Conservation (phyloP, 2,113 vertebrate genomes). For the human region GRCh38 chr5:133303001-133303500, state of each 20-base stretch:
- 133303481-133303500: not conserved
- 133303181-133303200: not conserved
- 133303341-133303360: not conserved
- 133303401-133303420: fast-evolving
- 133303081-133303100: no score
- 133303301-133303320: fast-evolving
- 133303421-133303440: not conserved
- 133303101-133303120: not conserved
- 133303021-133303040: fast-evolving
- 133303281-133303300: not conserved
- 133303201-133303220: not conserved
- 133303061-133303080: not conserved
- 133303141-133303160: not conserved
- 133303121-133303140: not conserved
- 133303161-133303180: not conserved
- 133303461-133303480: not conserved
- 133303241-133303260: not conserved
- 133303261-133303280: not conserved
- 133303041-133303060: not conserved
- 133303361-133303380: not conserved
- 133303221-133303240: not conserved
- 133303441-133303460: not conserved
- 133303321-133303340: not conserved
- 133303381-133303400: not conserved
- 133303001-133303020: no score